Evolutionary conservation across 2,888 invertebrate genomes (phyloP), one percentile per base, ranked within the genome.

Genomic region (Ochropleura plecta): DNA sequence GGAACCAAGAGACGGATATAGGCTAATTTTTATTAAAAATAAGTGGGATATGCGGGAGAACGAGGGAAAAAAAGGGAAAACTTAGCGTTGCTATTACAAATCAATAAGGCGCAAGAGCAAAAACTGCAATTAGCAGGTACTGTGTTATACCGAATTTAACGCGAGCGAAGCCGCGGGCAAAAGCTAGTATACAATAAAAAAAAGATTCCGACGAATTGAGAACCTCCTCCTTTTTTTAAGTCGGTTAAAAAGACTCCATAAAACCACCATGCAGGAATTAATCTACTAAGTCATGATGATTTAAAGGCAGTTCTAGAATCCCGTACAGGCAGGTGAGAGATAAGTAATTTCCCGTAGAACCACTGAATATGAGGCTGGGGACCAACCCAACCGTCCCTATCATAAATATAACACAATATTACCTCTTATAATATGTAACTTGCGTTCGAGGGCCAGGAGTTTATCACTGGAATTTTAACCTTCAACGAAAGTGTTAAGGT

Each of bases 321-420:
- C 81, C 62, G 62, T 64, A 78, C 88, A 86, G 16, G 84, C 88
- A 90, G 90, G 91, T 90, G 87, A 88, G 88, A 88, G 91, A 89
- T 91, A 85, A 82, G 92, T 92, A 91, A 92, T 92, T 92, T 92
- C 88, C 87, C 88, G 82, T 89, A 81, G 89, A 90, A 88, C 91
- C 90, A 89, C 90, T 86, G 86, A 91, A 92, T 92, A 91, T 89
- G 91, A 89, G 90, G 76, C 88, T 78, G 72, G 92, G 92, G 92
- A 91, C 90, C 85, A 86, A 86, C 89, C 88, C 86, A 82, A 73
- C 86, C 76, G 84, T 87, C 88, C 90, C 86, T 82, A 85, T 86
- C 89, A 91, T 92, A 92, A 92, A 92, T 92, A 92, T 90, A 89
- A 89, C 88, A 86, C 79, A 85, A 88, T 89, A 88, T 89, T 87